Conservation (phyloP, 1,140 invertebrate genomes). For the Hestina assimilis region DNA sequence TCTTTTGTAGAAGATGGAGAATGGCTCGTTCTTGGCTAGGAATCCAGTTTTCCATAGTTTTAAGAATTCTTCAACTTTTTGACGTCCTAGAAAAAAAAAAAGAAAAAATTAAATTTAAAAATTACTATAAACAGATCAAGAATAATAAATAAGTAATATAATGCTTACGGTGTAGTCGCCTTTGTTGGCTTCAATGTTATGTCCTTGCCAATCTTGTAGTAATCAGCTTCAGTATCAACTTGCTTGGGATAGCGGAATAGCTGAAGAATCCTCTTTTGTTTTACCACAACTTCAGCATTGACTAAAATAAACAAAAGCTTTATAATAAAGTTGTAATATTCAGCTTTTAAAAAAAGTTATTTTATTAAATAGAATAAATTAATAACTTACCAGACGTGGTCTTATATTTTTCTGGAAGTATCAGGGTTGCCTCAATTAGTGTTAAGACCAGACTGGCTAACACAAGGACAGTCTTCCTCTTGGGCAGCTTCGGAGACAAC, state of each 20-base stretch:
- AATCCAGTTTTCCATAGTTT: conserved; percentile 71
- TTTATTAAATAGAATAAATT: not conserved
- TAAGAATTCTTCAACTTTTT: conserved; percentile 79
- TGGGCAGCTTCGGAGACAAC: conserved; percentile 38
- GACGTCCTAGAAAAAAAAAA: too few relatives aligned
- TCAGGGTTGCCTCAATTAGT: conserved; percentile 37
- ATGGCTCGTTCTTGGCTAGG: conserved; percentile 74
- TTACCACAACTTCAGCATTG: conserved; percentile 33
- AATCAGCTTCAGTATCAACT: conserved; percentile 46
- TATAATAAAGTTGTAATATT: too few relatives aligned
- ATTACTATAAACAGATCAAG: not conserved
- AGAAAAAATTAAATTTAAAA: not conserved
- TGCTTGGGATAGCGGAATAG: conserved; percentile 54
- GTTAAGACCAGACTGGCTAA: conserved; percentile 44
- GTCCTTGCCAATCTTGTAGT: conserved; percentile 55
- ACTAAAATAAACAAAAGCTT: conserved; percentile 39
- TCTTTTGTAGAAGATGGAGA: conserved; percentile 78
- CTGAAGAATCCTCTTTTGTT: conserved; percentile 53
- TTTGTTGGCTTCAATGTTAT: conserved; percentile 41
- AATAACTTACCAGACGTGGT: conserved; percentile 43
- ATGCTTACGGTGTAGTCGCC: conserved; percentile 50
- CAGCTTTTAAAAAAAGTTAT: too few relatives aligned
- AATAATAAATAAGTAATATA: not conserved
- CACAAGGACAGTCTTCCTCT: conserved; percentile 60
- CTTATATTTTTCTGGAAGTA: conserved; percentile 34